These are phyloP conservation scores for Erebia aethiops DNA, from an alignment of 2,888 invertebrate species.

Conservation along the genomic window DNA sequence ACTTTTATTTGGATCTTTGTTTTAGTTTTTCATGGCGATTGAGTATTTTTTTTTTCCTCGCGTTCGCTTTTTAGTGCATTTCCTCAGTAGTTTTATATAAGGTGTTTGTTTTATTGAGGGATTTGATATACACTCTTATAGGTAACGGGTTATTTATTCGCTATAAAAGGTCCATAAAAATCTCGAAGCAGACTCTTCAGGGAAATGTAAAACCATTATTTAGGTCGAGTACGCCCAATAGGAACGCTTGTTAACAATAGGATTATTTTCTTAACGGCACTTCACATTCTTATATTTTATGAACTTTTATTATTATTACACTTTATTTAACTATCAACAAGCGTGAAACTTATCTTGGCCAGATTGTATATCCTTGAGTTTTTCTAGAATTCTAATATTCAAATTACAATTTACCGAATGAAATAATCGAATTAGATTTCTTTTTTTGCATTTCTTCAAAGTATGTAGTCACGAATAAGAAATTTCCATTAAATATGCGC, in stretches of 20 bases:
- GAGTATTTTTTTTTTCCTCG: not conserved
- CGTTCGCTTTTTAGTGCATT: not conserved
- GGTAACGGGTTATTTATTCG: not conserved
- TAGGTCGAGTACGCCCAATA: slow-evolving; percentile 11
- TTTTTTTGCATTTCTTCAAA: not conserved
- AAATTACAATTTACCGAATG: too few relatives aligned
- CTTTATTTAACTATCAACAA: not conserved
- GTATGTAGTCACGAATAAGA: slow-evolving; percentile 11
- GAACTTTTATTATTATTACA: too few relatives aligned
- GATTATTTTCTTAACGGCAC: not conserved
- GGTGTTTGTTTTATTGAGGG: not conserved
- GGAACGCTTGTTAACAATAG: slow-evolving; percentile 13
- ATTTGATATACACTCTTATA: not conserved
- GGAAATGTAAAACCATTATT: slow-evolving; percentile 7
- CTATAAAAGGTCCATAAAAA: slow-evolving; percentile 9
- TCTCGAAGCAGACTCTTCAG: slow-evolving; percentile 7
- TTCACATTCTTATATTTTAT: not conserved
- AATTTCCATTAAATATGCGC: slow-evolving; percentile 20
- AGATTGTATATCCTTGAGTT: too few relatives aligned
- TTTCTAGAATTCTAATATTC: too few relatives aligned
- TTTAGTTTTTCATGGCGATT: not conserved
- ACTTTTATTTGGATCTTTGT: not conserved
- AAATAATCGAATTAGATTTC: not conserved
- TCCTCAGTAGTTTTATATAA: not conserved
- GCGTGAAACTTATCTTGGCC: not conserved